These are phyloP conservation scores for Parthenolecanium corni DNA, from an alignment of 2,888 invertebrate species.

Conservation along the genomic window DNA sequence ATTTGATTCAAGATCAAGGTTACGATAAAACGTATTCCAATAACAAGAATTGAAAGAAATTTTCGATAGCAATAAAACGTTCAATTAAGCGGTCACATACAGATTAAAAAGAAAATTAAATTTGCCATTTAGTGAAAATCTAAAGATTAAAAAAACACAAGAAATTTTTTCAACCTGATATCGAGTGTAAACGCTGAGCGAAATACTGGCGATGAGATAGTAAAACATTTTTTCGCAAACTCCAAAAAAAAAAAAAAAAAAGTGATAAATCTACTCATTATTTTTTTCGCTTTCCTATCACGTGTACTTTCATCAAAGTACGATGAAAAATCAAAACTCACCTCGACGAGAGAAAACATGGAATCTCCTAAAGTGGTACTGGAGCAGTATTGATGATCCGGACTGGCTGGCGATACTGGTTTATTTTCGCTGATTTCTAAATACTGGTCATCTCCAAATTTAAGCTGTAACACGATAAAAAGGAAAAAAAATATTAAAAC, in stretches of 20 bases:
- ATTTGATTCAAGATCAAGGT: conserved; percentile 13
- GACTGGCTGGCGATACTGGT: conserved; percentile 58
- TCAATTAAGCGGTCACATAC: conserved; percentile 6
- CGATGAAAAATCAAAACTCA: conserved; percentile 34
- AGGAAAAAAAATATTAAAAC: neutral
- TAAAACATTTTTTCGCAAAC: too few species aligned
- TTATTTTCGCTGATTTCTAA: conserved; percentile 26
- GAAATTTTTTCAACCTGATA: neutral
- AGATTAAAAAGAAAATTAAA: conserved; percentile 9
- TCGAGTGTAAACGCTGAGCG: neutral
- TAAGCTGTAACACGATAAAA: conserved; percentile 43
- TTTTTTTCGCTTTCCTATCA: neutral
- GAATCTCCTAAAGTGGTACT: conserved; percentile 64
- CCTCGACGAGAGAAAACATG: conserved; percentile 44
- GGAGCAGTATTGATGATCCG: conserved; percentile 80
- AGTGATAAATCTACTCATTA: too few species aligned
- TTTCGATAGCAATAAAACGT: conserved; percentile 11
- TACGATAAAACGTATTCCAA: conserved; percentile 16
- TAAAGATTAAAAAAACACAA: neutral
- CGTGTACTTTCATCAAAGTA: neutral
- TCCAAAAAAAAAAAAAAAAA: too few species aligned
- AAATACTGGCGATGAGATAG: neutral
- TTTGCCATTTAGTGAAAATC: neutral
- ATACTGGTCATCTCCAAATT: conserved; percentile 21
- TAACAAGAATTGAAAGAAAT: conserved; percentile 16